Evolutionary conservation across 2,113 vertebrate genomes (phyloP), one percentile per base, ranked within the genome.

Genomic region (Pterocles orientalis): DNA sequence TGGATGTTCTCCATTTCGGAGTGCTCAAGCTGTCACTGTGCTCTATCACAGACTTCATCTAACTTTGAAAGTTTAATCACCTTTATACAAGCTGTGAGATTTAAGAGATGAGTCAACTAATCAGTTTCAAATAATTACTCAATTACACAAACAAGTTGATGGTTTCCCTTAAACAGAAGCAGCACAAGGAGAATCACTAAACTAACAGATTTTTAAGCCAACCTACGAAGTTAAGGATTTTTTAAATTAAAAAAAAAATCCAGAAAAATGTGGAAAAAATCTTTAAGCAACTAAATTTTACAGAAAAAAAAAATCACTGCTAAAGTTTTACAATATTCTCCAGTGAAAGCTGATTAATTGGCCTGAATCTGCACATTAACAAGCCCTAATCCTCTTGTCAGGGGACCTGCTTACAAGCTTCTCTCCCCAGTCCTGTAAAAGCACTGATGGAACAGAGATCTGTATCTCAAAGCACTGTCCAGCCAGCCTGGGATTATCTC

Each of bases 71-170:
- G 78, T 83, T 92, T 97, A 93, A 86, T 93, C 91, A 94, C 93
- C 92, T 98, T 96, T 92, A 71, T 78, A 76, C 79, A 87, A 95
- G 83, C 86, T 60, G 64, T 71, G 88, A 96, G 96, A 92, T 91
- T 94, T 91, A 95, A 94, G 53, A 76, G 71, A 89, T 86, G 82
- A 95, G 75, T 85, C 90, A 95, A 80, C 72, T 87, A 84, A 93
- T 95, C 92, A 92, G 83, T 83, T 96, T 93, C 89, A 97, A 95
- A 93, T 90, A 97, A 96, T 93, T 88, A 95, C 73, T 90, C 86
- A 88, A 90, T 90, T 95, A 95, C 81, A 82, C 91, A 94, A 88
- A 86, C 86, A 92, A 95, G 62, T 20, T 54, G 50, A 87, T 77
- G 39, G 72, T 72, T 94, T 94, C 83, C 56, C 79, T 86, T 51